Evolutionary conservation across 2,888 invertebrate genomes (phyloP), one percentile per base, ranked within the genome.

Genomic region (Caenorhabditis auriculariae): DNA sequence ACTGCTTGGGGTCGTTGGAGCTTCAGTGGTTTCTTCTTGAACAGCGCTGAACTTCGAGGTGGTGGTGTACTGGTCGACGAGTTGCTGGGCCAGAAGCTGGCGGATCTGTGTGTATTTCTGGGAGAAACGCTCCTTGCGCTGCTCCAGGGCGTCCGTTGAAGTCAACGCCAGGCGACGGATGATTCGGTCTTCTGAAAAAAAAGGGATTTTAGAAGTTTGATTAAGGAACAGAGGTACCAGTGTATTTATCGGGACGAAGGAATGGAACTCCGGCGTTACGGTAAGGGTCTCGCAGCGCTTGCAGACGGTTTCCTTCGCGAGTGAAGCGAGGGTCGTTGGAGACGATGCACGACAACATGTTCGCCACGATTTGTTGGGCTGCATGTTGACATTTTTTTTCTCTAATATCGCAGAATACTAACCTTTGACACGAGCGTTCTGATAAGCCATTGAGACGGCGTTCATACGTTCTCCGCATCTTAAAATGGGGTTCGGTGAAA

Each of bases 381-480:
- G 21, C 41, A 48, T n/a, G 12, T 4, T 48, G 37, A 48, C 19
- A 9, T 28, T n/a, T 6, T n/a, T 5, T 27, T n/a, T 32, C n/a
- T 12, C n/a, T 9, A 32, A n/a, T 32, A 32, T 9, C 9, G 9
- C 21, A 23, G 24, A 21, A n/a, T 19, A 19, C 46, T 32, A 3
- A 28, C 65, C 57, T 41, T 72, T 72, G 37, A 66, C 67, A n/a
- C 60, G 55, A 15, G 67, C 69, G 28, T 66, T 65, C 46, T 67
- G 67, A 29, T 72, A 72, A 2, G 69, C 60, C 1, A 69, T 49
- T 0, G 67, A 67, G 15, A 72, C 66, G n/a, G 72, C 72, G 38
- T 72, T 72, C 69, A 72, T 69, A 37, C 72, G 38, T 39, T 72
- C 72, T 17, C 61, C 72, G 38, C 72, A 72, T 42, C 72, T 60